These are phyloP conservation scores for Myripristis murdjan DNA, from an alignment of 2,797 vertebrate genomes.

Conservation along the genomic window DNA sequence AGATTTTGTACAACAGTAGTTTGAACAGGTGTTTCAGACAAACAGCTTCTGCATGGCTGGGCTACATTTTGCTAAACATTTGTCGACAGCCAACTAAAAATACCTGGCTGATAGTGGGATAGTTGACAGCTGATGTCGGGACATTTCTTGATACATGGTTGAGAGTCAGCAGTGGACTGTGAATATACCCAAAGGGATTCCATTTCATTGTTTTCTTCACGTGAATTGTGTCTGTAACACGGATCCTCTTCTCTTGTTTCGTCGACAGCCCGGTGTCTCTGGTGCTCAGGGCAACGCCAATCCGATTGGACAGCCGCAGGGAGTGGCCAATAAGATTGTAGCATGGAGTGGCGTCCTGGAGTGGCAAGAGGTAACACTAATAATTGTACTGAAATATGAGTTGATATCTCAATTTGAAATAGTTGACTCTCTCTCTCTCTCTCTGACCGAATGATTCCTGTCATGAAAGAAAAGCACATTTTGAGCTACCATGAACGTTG, in stretches of 20 bases:
- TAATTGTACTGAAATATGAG: neutral
- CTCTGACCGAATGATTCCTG: neutral
- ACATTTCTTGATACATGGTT: no score
- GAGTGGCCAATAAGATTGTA: conserved; percentile 90
- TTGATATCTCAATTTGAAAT: no score
- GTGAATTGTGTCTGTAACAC: neutral
- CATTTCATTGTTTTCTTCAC: neutral
- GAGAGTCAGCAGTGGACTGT: no score
- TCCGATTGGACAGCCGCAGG: conserved; percentile 82
- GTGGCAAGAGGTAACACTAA: conserved; percentile 93
- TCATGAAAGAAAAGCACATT: neutral
- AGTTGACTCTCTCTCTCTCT: no score
- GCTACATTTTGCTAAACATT: no score
- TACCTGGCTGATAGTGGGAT: no score
- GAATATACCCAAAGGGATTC: neutral
- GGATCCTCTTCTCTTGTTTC: conserved; percentile 14
- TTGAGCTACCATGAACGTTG: neutral
- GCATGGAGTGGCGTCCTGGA: conserved; percentile 95
- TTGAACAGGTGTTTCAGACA: no score
- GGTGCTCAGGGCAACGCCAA: conserved; percentile 54
- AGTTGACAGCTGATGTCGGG: no score
- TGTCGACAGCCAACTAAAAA: no score
- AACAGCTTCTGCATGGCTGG: no score
- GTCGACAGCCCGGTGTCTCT: conserved; percentile 71
- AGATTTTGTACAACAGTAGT: no score